phyloP scores from a whole-genome alignment of 2,888 invertebrate species.

The Steinernema carpocapsae region DNA sequence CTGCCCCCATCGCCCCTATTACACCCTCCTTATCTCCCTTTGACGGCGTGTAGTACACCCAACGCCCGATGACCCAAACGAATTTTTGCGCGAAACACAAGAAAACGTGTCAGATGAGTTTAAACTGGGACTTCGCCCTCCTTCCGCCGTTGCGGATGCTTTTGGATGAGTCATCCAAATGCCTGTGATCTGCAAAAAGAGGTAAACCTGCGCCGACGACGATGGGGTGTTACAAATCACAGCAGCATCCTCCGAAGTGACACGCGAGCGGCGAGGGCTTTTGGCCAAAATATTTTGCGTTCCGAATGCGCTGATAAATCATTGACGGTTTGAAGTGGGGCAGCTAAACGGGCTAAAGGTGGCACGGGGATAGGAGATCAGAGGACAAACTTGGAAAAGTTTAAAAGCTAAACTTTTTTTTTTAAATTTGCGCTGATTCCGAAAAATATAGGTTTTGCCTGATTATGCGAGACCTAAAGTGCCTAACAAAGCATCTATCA shows the following conservation, averaged over 20 bases:
- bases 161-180: slow-evolving; percentile 17
- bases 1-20: not conserved
- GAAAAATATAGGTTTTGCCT: no score
- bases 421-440: no score
- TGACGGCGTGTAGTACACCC: not conserved
- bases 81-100: slow-evolving; percentile 13
- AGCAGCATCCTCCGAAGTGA: slow-evolving; percentile 5
- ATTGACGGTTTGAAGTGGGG: not conserved
- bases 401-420: no score
- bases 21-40: slow-evolving; percentile 8
- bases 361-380: not conserved
- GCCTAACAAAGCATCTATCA: no score
- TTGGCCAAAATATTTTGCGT: slow-evolving; percentile 28
- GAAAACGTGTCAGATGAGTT: slow-evolving; percentile 12
- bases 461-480: no score
- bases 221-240: slow-evolving; percentile 24
- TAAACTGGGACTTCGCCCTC: slow-evolving; percentile 2
- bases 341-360: not conserved
- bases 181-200: slow-evolving; percentile 1
- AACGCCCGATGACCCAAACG: slow-evolving; percentile 6
- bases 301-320: slow-evolving; percentile 19
- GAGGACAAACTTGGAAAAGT: not conserved
- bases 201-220: not conserved
- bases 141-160: not conserved
- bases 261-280: slow-evolving; percentile 7